Base-by-base conservation (phyloP, 1,140 invertebrate genomes). In the Panagrolaimus sp. region DNA sequence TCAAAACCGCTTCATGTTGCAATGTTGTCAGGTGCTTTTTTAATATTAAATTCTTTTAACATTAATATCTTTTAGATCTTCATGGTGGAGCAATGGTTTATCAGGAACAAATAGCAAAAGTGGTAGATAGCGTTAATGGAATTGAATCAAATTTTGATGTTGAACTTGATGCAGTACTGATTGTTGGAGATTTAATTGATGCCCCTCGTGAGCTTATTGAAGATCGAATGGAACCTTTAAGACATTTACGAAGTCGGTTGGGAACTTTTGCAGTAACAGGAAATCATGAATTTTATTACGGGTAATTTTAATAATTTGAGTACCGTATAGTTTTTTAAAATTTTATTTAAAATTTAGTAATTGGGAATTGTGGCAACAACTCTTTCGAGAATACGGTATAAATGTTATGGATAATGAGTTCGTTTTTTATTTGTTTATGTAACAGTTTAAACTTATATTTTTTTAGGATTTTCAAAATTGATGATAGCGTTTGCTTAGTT, bases 221-320 rank as follows among this genome's bases (percentile, higher is more conserved):
- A 69, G 66, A 77, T 1, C 45, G 75, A 6, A 67, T 76, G 6
- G 68, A 71, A 28, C 71, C 75, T 1, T 63, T 77, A 32, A 64
- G 55, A 52, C 70, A 71, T 64, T 63, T 77, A 15, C 24, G 62
- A 7, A 63, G 76, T 1, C 71, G 44, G 0, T 38, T 76, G 26
- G 73, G 73, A 7, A 78, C 74, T 0, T 78, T 78, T 58, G 73
- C 43, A n/a, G 76, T 78, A n/a, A 78, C 75, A n/a, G 74, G 74
- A 28, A 76, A 75, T 47, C 73, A 75, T 44, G 70, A 72, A 62
- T 79, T 77, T 66, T 77, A 77, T 52, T 77, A 77, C 63, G 75
- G 75, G n/a, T 15, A 55, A 78, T 66, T 78, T 46, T 14, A 24
- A 69, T 28, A 73, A 75, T 65, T 77, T 77, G 75, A 63, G 69